Base-by-base conservation (phyloP, 2,113 vertebrate genomes). In the Amphiprion percula region DNA sequence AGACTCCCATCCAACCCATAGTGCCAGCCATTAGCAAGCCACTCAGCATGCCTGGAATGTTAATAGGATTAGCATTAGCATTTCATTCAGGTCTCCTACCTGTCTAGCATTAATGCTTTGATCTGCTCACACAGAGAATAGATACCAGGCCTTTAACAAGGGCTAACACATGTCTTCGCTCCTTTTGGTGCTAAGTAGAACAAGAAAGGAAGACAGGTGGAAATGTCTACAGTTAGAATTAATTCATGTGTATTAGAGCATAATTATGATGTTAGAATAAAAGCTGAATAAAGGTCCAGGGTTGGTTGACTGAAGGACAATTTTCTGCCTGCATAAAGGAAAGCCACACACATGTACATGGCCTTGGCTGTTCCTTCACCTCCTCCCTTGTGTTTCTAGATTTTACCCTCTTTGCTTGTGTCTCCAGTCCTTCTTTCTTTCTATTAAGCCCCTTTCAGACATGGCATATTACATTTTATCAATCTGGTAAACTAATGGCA, bases 31-130 rank as follows among this genome's bases (percentile, higher is more conserved):
- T 91, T 93, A 90, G 89, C 82, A 52, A 85, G 69, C 67, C 78
- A 33, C 72, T 65, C 24, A 11, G 55, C 76, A 82, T 87, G 85
- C 78, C 72, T 85, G 54, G 90, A 90, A 94, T 92, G 87, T 87
- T 92, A 90, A 92, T 89, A 87, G 67, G 85, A 87, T 93, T 80
- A 86, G 87, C 79, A 87, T 93, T 90, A 92, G 86, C 90, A 90
- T 92, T 90, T 91, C 74, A 74, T 84, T 87, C 86, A 68, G 77
- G 83, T 87, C 74, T 83, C 65, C 78, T 90, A 90, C 85, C 91
- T 91, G 88, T 88, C 71, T 85, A 64, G 80, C 70, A 86, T 80
- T 88, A 90, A 87, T 79, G 82, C 88, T 89, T 88, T 86, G 86
- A 90, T 90, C 87, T 76, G 71, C 75, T 89, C 72, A 65, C 62